A percentile compares a stretch with the other conserved stretches of the same genome.
phyloP scores from a whole-genome alignment of 1,140 invertebrate species.

The Rhagoletis pomonella region DNA sequence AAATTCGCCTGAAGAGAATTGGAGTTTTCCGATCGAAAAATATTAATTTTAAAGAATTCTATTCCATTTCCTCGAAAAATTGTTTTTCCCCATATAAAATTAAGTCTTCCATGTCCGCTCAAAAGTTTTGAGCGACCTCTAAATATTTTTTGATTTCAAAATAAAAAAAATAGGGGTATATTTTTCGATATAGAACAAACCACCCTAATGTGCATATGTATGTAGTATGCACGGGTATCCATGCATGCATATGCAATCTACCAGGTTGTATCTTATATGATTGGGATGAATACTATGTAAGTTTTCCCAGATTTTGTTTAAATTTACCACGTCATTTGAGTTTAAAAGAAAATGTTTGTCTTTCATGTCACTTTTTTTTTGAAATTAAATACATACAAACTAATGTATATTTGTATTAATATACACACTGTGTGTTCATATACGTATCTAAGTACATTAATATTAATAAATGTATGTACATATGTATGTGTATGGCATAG shows the following conservation, averaged over 20 bases:
- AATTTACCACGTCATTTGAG: slow-evolving; percentile 44
- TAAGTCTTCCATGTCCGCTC: too few species aligned
- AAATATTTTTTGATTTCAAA: too few species aligned
- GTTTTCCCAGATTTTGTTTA: slow-evolving; percentile 42
- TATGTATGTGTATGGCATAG: not conserved
- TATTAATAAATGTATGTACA: not conserved
- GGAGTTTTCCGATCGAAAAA: too few species aligned
- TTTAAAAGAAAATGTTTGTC: slow-evolving; percentile 13
- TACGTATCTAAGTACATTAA: not conserved
- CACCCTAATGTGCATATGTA: too few species aligned
- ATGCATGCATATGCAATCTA: not conserved
- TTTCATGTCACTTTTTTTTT: slow-evolving; percentile 11
- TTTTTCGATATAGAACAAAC: too few species aligned
- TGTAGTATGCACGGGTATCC: not conserved
- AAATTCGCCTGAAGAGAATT: too few species aligned
- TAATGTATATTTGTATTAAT: not conserved
- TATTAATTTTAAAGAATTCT: too few species aligned
- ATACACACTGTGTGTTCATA: not conserved
- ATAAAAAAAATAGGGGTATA: too few species aligned
- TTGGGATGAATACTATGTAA: slow-evolving; percentile 9
- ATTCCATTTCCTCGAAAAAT: too few species aligned
- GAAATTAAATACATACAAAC: not conserved
- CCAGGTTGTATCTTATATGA: not conserved
- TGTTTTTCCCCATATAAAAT: too few species aligned
- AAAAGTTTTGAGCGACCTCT: too few species aligned